Base-by-base conservation (phyloP, 1,140 invertebrate species). In the Lanistes nyassanus region DNA sequence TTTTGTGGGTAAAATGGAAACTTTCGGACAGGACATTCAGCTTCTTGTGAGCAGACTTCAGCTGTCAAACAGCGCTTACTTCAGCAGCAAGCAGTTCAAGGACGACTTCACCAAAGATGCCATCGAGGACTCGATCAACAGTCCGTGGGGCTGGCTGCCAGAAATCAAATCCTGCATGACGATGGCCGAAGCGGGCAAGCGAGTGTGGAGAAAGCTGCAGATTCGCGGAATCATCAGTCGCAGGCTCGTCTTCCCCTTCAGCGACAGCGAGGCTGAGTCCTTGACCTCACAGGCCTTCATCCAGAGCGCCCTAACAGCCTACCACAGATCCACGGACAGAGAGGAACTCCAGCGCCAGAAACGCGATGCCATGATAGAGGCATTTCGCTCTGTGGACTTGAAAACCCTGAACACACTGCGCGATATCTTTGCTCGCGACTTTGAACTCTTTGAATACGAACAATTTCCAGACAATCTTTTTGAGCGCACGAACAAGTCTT, bases 1-100 rank as follows among this genome's bases (percentile, higher is more conserved):
- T 34, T 37, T 75, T 26, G 23, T 75, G 21, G 74, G 74, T 7
- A 75, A 75, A 21, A 56, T 75, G 66, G 74, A 75, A 37, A 75
- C 64, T 3, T 68, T 68, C 26, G n/a, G 34, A 16, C 16, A 75
- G n/a, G 74, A 75, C 42, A 42, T 75, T 19, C n/a, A 21, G 23
- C 56, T 51, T 21, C 53, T 68, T 7, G 37, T 56, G 4, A 66
- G 58, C 19, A 23, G 3, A 4, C 36, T 75, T 1, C 55, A 68
- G n/a, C 64, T 66, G 13, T 58, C 51, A 11, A 16, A 39, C 7
- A 37, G 29, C 29, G 42, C 47, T 19, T 68, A 68, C 21, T 60
- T 55, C 36, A 26, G 16, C 9, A 69, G 37, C n/a, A 11, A 19
- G 31, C 21, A 58, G 31, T 68, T 66, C 23, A 64, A 56, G 3